phyloP scores from a whole-genome alignment of 2,797 vertebrate species.

The Kryptolebias ocellatus region DNA sequence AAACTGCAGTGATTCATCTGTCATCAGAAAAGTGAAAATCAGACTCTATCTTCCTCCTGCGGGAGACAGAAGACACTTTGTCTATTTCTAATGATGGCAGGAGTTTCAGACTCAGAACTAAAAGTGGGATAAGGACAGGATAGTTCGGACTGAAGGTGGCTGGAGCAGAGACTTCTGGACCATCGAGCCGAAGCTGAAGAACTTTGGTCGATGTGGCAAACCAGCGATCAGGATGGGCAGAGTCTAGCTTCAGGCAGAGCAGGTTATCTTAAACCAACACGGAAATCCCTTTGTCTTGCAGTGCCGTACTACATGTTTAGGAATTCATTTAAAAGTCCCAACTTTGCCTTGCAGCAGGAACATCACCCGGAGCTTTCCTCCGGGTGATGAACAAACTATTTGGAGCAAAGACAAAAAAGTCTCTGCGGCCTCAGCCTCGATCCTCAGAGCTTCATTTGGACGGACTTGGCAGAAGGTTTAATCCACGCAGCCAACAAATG shows the following conservation, averaged over 20 bases:
- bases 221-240: not conserved
- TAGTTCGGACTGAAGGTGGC: no score
- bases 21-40: constrained; percentile 37
- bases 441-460: not conserved
- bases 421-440: not conserved
- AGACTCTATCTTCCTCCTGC: constrained; percentile 13
- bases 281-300: not conserved
- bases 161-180: no score
- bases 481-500: not conserved
- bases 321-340: not conserved
- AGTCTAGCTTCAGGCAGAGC: not conserved
- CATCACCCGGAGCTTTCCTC: not conserved
- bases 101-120: not conserved
- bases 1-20: constrained; percentile 27
- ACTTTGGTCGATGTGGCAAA: not conserved
- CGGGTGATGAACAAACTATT: not conserved
- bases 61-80: not conserved
- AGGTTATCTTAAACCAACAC: not conserved
- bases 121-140: no score
- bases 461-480: not conserved
- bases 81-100: not conserved
- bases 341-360: not conserved
- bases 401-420: not conserved
- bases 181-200: not conserved
- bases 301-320: not conserved